These are phyloP conservation scores for Psilanteris sp. DNA, from an alignment of 1,140 invertebrate genomes.

Conservation along the genomic window DNA sequence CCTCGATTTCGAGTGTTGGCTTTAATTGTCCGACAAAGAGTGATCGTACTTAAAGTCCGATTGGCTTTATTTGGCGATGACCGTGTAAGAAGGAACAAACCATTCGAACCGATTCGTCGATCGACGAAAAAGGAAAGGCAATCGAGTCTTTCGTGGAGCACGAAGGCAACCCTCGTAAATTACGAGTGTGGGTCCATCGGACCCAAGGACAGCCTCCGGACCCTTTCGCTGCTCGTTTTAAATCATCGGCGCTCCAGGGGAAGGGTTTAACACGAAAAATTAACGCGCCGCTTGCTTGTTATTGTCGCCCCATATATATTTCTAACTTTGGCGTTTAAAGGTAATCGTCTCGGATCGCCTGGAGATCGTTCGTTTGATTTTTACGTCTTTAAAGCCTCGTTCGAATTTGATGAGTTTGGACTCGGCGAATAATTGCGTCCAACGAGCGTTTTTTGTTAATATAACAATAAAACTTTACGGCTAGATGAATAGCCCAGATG, in stretches of 20 bases:
- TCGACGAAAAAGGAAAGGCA: too few relatives aligned
- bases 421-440: slow-evolving; percentile 26
- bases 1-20: neutral
- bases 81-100: too few relatives aligned
- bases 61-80: too few relatives aligned
- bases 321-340: slow-evolving; percentile 19
- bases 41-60: neutral
- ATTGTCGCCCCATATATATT: slow-evolving; percentile 51
- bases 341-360: too few relatives aligned
- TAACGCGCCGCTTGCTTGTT: slow-evolving; percentile 51
- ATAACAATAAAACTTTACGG: slow-evolving; percentile 36
- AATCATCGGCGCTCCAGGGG: slow-evolving; percentile 54
- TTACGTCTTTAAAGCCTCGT: slow-evolving; percentile 30
- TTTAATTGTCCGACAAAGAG: slow-evolving; percentile 9
- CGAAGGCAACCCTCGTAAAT: slow-evolving; percentile 52
- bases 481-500: slow-evolving; percentile 29
- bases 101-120: too few relatives aligned
- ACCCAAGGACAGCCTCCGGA: slow-evolving; percentile 7
- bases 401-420: slow-evolving; percentile 20
- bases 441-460: slow-evolving; percentile 30
- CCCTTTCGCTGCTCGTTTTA: too few relatives aligned
- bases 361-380: slow-evolving; percentile 30
- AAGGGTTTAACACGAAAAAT: slow-evolving; percentile 53
- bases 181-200: too few relatives aligned
- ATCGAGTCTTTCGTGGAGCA: too few relatives aligned